Evolutionary conservation across 2,797 vertebrate genomes (phyloP).

Genomic region (Ciconia nigra): DNA sequence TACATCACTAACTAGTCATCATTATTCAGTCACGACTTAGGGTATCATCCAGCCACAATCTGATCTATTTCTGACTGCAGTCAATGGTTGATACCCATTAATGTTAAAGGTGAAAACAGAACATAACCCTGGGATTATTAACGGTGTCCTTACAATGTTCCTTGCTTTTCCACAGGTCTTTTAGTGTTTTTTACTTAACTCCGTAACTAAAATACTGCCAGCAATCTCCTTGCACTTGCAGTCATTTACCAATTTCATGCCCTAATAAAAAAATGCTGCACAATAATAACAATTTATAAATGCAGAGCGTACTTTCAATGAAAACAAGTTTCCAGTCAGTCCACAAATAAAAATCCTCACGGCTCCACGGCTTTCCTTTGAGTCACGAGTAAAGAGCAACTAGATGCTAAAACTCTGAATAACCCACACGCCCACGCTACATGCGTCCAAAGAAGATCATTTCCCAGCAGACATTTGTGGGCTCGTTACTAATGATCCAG

Average conservation of each 20-base stretch:
- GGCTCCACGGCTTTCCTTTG: background rate
- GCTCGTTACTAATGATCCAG: conserved; percentile 71
- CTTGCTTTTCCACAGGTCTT: background rate
- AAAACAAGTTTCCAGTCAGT: background rate
- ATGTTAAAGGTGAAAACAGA: background rate
- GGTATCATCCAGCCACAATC: background rate
- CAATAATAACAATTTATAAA: background rate
- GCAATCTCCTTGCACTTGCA: background rate
- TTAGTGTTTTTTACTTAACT: background rate
- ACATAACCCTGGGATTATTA: background rate
- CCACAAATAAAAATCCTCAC: background rate
- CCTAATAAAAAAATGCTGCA: background rate
- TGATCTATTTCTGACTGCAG: background rate
- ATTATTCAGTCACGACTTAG: background rate
- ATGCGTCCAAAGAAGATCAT: background rate
- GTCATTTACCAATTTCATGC: background rate
- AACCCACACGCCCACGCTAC: conserved; percentile 25
- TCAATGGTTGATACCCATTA: background rate
- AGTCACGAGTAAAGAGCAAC: background rate
- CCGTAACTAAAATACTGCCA: background rate
- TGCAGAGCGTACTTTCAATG: background rate
- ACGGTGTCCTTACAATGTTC: background rate
- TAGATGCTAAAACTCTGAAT: conserved; percentile 16
- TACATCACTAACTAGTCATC: background rate
- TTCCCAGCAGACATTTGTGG: conserved; percentile 73